Evolutionary conservation across 2,113 vertebrate genomes (phyloP).

Genomic region (Barnardius zonarius): DNA sequence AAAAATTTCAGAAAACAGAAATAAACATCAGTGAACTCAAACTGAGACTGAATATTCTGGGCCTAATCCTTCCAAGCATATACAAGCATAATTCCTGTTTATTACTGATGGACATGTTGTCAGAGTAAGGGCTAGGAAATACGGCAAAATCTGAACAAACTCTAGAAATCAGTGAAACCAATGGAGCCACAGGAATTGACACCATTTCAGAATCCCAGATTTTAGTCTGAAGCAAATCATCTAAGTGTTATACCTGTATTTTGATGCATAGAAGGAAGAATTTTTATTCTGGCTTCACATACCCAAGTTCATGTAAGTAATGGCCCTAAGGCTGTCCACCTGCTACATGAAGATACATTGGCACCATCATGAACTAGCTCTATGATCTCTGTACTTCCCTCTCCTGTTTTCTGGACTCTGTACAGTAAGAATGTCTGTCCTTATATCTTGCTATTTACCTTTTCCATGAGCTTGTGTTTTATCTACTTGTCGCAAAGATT

Average conservation of each 20-base stretch:
- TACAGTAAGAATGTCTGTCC: neutral
- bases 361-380: neutral
- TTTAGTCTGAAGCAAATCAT: neutral
- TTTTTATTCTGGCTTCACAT: neutral
- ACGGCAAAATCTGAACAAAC: neutral
- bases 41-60: neutral
- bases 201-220: neutral
- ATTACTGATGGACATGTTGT: neutral
- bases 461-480: neutral
- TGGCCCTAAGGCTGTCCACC: neutral
- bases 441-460: neutral
- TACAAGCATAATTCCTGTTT: neutral
- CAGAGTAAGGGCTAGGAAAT: neutral
- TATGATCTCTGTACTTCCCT: neutral
- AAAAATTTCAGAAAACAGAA: neutral
- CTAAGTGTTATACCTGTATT: neutral
- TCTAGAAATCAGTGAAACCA: neutral
- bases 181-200: neutral
- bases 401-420: neutral
- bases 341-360: neutral
- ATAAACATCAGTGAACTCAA: neutral
- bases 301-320: accelerated
- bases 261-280: neutral
- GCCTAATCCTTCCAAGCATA: neutral
- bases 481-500: neutral